A percentile compares a stretch with the other conserved stretches of the same genome.
Evolutionary conservation across 2,113 vertebrate genomes (phyloP).

Genomic region (Gallinago paraguaiae): DNA sequence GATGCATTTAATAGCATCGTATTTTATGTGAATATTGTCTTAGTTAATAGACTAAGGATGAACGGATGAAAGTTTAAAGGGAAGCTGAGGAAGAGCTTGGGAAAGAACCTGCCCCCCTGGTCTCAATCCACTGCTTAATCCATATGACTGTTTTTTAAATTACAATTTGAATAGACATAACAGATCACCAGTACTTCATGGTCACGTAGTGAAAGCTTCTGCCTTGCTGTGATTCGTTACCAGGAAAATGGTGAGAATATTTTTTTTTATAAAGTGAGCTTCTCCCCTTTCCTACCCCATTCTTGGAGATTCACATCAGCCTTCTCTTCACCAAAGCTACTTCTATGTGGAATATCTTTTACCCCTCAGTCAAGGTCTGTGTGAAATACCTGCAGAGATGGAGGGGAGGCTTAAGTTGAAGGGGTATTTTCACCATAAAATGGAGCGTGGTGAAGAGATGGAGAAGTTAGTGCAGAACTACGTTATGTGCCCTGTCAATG

Average conservation of each 20-base stretch:
- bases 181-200: not conserved
- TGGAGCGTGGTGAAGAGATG: not conserved
- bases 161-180: not conserved
- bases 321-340: not conserved
- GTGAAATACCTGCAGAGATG: not conserved
- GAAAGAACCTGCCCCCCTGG: not conserved
- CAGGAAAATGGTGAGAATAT: not conserved
- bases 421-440: not conserved
- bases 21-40: not conserved
- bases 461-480: not conserved
- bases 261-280: not conserved
- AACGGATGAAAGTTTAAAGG: not conserved
- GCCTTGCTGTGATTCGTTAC: not conserved
- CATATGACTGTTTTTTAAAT: not conserved
- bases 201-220: not conserved
- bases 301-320: not conserved
- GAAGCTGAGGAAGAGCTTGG: not conserved
- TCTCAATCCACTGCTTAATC: not conserved
- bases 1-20: not conserved
- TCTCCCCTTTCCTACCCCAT: rapidly evolving
- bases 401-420: not conserved
- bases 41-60: not conserved
- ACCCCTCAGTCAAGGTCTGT: not conserved
- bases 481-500: rapidly evolving
- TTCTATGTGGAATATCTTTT: not conserved